Evolutionary conservation across 2,888 invertebrate species (phyloP).

Genomic region (Caenorhabditis imperialis): DNA sequence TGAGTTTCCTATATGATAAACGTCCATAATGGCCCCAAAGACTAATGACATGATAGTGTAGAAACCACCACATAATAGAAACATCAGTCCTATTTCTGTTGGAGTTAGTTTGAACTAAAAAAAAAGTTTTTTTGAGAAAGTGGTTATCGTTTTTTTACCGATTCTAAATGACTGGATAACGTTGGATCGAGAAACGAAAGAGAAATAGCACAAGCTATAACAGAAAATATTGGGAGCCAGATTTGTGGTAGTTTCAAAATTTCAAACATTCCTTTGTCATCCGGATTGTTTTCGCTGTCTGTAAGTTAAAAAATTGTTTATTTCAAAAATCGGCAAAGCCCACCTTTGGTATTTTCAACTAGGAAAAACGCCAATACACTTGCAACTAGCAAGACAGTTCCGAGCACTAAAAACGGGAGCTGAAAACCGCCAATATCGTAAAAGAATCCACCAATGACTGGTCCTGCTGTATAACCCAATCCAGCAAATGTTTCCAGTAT

Average conservation of each 20-base stretch:
- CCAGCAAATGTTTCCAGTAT: slow-evolving; percentile 86
- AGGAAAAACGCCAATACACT: slow-evolving; percentile 67
- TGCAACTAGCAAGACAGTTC: slow-evolving; percentile 69
- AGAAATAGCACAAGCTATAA: slow-evolving; percentile 77
- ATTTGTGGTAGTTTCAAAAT: slow-evolving; percentile 73
- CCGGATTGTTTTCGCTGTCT: slow-evolving; percentile 48
- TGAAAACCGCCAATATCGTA: slow-evolving; percentile 80
- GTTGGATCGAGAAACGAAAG: slow-evolving; percentile 87
- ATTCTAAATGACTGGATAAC: slow-evolving; percentile 87
- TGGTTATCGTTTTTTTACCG: slow-evolving; percentile 53
- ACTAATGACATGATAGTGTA: slow-evolving; percentile 75
- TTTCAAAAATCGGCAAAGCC: not conserved
- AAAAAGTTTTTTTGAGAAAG: not conserved
- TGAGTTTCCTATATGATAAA: slow-evolving; percentile 60
- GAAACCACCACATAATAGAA: slow-evolving; percentile 76
- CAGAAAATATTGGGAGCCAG: slow-evolving; percentile 75
- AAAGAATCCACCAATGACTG: slow-evolving; percentile 89
- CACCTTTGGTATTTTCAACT: slow-evolving; percentile 70
- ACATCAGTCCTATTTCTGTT: slow-evolving; percentile 76
- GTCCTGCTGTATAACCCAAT: slow-evolving; percentile 89
- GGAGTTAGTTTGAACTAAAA: slow-evolving; percentile 76
- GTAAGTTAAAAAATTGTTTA: slow-evolving; percentile 4
- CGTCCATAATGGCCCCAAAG: slow-evolving; percentile 77
- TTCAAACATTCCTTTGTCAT: slow-evolving; percentile 73
- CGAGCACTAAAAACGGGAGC: slow-evolving; percentile 75